Conservation (phyloP, 2,888 invertebrate species). For the Congeria kusceri region DNA sequence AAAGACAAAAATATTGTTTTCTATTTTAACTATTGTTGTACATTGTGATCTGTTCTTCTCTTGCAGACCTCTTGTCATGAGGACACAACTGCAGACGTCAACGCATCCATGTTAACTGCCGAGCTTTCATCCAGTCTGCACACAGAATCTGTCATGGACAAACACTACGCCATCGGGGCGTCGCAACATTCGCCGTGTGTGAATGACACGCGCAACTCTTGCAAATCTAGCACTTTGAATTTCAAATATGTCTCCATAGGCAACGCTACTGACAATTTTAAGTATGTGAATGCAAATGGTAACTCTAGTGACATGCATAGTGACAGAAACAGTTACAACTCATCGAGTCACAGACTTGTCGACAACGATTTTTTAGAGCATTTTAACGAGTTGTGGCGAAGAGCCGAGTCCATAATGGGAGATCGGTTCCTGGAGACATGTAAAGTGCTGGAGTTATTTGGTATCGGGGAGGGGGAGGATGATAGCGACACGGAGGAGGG, state of each 20-base stretch:
- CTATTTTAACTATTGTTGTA: neutral
- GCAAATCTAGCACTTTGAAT: conserved; percentile 25
- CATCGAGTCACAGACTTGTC: conserved; percentile 19
- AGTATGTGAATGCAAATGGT: neutral
- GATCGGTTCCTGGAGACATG: conserved; percentile 62
- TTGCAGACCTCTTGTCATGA: conserved; percentile 79
- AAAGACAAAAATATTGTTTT: too few species aligned
- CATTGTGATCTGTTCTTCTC: neutral
- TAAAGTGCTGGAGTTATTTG: conserved; percentile 73
- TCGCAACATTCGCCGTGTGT: conserved; percentile 38
- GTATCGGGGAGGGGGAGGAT: conserved; percentile 74
- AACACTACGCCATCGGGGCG: conserved; percentile 57
- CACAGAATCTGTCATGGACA: conserved; percentile 53
- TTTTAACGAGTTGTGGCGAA: conserved; percentile 70
- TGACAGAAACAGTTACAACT: neutral
- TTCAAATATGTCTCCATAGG: conserved; percentile 42
- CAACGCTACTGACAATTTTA: neutral
- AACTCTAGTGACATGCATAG: conserved; percentile 3
- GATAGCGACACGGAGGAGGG: conserved; percentile 78
- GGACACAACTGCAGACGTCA: conserved; percentile 50
- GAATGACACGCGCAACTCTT: conserved; percentile 22
- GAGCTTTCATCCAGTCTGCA: conserved; percentile 62
- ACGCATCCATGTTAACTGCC: conserved; percentile 62
- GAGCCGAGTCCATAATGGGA: conserved; percentile 73
- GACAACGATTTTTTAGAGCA: conserved; percentile 53